A percentile compares a stretch with the other conserved stretches of the same genome.
Evolutionary conservation across 2,797 vertebrate species (phyloP).

Genomic region (Acanthiza pusilla): DNA sequence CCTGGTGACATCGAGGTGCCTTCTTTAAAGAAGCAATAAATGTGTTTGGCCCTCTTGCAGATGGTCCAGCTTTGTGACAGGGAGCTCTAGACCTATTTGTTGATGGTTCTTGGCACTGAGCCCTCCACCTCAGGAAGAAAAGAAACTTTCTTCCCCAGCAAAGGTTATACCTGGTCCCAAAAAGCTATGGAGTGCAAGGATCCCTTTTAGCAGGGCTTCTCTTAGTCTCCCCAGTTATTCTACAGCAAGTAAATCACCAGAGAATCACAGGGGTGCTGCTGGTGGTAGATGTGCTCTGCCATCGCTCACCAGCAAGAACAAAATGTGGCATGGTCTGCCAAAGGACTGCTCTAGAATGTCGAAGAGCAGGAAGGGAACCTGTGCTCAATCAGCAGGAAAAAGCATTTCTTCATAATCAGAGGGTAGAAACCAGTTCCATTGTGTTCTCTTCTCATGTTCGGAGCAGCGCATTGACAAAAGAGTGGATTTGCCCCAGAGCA

Average conservation of each 20-base stretch:
- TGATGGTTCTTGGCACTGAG: neutral
- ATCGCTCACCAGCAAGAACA: neutral
- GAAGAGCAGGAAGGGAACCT: neutral
- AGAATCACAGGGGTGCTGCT: neutral
- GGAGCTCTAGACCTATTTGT: neutral
- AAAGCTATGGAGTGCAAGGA: neutral
- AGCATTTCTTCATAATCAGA: neutral
- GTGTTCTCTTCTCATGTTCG: neutral
- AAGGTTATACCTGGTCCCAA: neutral
- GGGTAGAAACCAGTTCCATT: neutral
- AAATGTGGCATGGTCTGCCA: neutral
- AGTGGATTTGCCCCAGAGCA: neutral
- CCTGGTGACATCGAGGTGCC: neutral
- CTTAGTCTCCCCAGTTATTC: neutral
- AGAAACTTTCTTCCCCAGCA: neutral
- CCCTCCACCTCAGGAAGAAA: neutral
- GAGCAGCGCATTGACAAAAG: neutral
- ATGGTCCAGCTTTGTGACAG: neutral
- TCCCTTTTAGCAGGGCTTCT: neutral
- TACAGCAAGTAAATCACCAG: neutral
- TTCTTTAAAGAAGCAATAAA: neutral
- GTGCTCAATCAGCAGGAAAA: neutral
- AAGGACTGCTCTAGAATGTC: fast-evolving
- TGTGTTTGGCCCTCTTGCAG: neutral
- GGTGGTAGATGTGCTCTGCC: neutral